Evolutionary conservation across 2,797 vertebrate species (phyloP).

Genomic region (Hozukius guyotensis): DNA sequence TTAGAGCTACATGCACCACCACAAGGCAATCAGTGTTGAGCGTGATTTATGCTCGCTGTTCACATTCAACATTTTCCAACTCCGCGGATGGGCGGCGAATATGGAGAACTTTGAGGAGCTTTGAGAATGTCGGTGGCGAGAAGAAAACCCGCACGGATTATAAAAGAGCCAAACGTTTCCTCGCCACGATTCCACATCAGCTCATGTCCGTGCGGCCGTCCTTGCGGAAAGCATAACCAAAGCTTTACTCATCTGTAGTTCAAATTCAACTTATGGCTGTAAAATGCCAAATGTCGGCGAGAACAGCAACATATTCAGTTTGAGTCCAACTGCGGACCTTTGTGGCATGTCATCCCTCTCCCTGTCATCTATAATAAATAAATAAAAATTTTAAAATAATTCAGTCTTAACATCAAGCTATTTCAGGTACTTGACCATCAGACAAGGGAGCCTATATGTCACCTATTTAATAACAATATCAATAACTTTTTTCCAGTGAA

Average conservation of each 20-base stretch:
- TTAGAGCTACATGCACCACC: neutral
- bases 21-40: neutral
- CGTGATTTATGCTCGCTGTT: too few species aligned
- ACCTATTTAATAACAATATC: neutral
- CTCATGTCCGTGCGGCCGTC: too few species aligned
- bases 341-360: neutral
- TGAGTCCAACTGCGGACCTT: neutral
- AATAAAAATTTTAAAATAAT: neutral
- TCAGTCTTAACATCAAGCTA: neutral
- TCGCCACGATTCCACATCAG: too few species aligned
- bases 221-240: too few species aligned
- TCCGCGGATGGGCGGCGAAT: too few species aligned
- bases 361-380: neutral
- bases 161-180: too few species aligned
- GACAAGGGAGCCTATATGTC: neutral
- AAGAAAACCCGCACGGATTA: too few species aligned
- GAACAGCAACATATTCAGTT: neutral
- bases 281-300: neutral
- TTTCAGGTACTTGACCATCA: neutral
- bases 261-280: neutral
- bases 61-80: too few species aligned
- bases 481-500: neutral
- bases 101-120: too few species aligned
- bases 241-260: neutral
- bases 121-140: too few species aligned